Evolutionary conservation across 2,888 invertebrate genomes (phyloP), one percentile per base, ranked within the genome.

Genomic region (Eurytoma californica): DNA sequence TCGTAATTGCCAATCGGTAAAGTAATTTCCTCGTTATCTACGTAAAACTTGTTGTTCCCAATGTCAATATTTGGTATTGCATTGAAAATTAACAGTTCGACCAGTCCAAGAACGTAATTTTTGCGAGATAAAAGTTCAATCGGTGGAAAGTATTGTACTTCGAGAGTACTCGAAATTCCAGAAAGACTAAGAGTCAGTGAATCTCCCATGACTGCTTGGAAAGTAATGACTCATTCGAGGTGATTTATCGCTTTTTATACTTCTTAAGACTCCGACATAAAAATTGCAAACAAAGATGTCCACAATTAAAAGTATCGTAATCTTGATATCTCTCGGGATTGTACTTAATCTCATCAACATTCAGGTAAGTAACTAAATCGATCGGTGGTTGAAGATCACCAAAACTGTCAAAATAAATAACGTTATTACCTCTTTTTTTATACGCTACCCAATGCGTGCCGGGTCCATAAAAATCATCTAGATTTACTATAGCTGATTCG

Each of bases 111-210:
- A 53, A 53, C 13, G 53, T 3, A 53, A 53, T 5, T 53, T 53
- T 53, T 53, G 7, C n/a, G 13, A 3, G 53, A 53, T 53, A 7
- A 53, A 3, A 53, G 7, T 57, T 85, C 84, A 67, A 86, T 84
- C 0, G 85, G 83, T 12, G 84, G 84, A 79, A 83, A 86, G 72
- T 83, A 84, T 70, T 83, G 68, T 14, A 82, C 81, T 65, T 82
- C 82, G 28, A 87, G 80, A 30, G 82, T 75, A 51, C 83, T 85
- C 5, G 82, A 78, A 14, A 77, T 83, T 63, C 86, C 85, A 53
- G 79, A 85, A 57, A 87, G 63, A 12, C 85, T 86, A 47, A 86
- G 67, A n/a, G 86, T 87, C 24, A 84, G 73, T 28, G 86, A 85
- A 65, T 80, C 65, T 24, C 70, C 73, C 82, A 82, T 83, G 77